Percentiles rank a stretch among this genome's conserved stretches.
Conservation (phyloP, 2,113 vertebrate genomes). For the Nothocercus julius region DNA sequence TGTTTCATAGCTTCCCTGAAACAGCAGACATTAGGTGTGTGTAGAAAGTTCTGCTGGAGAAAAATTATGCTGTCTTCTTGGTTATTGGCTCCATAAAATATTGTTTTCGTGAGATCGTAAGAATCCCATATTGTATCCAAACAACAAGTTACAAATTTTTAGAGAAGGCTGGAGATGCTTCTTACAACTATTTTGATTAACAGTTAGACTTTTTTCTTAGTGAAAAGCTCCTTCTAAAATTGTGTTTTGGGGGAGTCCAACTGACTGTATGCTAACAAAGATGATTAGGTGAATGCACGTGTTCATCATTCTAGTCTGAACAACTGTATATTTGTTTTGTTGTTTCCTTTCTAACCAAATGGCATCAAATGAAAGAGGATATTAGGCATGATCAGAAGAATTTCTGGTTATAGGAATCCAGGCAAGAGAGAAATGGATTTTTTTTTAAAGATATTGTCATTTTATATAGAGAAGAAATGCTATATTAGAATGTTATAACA, state of each 20-base stretch:
- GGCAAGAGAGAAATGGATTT: neutral
- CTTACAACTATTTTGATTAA: neutral
- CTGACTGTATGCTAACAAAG: neutral
- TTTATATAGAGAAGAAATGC: slow-evolving; percentile 5
- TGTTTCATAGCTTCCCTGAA: neutral
- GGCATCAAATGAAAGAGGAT: neutral
- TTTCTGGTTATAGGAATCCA: slow-evolving; percentile 19
- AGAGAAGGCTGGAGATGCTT: neutral
- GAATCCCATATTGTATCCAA: too few species aligned
- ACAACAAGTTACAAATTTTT: neutral
- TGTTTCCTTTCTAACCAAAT: slow-evolving; percentile 6
- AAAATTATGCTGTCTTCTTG: neutral
- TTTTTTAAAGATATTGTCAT: slow-evolving; percentile 20
- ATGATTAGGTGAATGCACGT: slow-evolving; percentile 24
- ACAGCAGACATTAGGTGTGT: neutral
- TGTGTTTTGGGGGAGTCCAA: neutral
- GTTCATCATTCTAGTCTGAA: neutral
- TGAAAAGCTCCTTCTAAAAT: neutral
- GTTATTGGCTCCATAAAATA: neutral
- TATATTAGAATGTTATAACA: neutral
- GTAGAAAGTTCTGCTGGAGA: neutral
- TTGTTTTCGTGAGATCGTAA: neutral
- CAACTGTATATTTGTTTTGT: neutral
- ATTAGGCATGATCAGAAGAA: slow-evolving; percentile 24
- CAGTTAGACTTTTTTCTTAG: neutral